Evolutionary conservation across 1,140 invertebrate genomes (phyloP).

Genomic region (Chrysomallon squamiferum): DNA sequence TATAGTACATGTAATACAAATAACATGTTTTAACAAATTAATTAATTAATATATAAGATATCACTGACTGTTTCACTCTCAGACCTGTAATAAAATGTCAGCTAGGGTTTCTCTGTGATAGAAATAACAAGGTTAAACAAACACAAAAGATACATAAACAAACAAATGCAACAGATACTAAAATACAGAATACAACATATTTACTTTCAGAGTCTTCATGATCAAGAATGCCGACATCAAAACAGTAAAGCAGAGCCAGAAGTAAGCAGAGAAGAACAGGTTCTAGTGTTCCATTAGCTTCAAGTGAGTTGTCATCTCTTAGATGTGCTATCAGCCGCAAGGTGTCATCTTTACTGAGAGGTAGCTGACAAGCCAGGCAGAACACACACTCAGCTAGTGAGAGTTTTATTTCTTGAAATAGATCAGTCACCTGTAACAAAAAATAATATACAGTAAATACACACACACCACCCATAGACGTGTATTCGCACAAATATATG

Average conservation of each 20-base stretch:
- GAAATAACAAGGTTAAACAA: too few species aligned
- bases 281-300: constrained; percentile 69
- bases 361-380: constrained; percentile 83
- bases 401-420: constrained; percentile 80
- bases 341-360: constrained; percentile 70
- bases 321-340: constrained; percentile 64
- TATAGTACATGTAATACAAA: constrained; percentile 68
- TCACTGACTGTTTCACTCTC: too few species aligned
- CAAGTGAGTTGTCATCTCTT: constrained; percentile 44
- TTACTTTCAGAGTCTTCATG: constrained; percentile 66
- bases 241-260: constrained; percentile 83
- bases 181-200: too few species aligned
- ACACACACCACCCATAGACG: neutral
- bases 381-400: constrained; percentile 86
- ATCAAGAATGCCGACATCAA: constrained; percentile 79
- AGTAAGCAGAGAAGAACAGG: constrained; percentile 79
- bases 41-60: too few species aligned
- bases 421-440: constrained; percentile 72
- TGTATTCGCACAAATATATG: neutral
- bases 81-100: too few species aligned
- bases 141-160: too few species aligned
- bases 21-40: too few species aligned
- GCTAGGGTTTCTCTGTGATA: too few species aligned
- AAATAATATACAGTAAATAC: neutral
- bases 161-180: too few species aligned